Evolutionary conservation across 2,888 invertebrate species (phyloP), one percentile per base, ranked within the genome.

Genomic region (Megalurothrips usitatus): DNA sequence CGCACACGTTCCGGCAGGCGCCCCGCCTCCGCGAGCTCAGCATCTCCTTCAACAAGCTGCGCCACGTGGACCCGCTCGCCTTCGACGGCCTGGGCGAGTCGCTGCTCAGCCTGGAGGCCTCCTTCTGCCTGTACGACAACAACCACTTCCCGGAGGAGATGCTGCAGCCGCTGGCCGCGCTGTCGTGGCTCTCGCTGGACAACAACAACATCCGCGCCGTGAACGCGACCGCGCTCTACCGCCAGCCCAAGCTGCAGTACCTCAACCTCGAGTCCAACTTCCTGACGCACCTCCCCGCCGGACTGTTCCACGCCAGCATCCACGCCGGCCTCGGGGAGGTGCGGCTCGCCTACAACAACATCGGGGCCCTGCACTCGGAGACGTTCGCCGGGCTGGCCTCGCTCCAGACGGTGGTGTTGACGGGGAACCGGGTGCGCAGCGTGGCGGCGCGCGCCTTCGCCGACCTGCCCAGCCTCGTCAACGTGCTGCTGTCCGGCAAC

Each of bases 21-120:
- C 91, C 91, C 83, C 91, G 93, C 84, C 90, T 98, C 84, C 93
- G 94, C 85, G 96, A 97, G 88, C 91, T 98, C 83, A 95, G 95
- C 88, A 89, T 98, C 84, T 96, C 96, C 86, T 96, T 97, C 88
- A 98, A 98, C 87, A 93, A 94, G 85, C 91, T 98, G 83, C 92
- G 92, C 84, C 92, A 93, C 85, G 91, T 97, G 84, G 94, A 95
- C 86, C 91, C 92, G 47, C 91, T 94, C 85, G 93, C 95, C 26
- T 95, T 97, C 86, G 90, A 91, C 82, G 94, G 94, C 84, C 90
- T 96, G 82, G 92, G 93, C 58, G 90, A 91, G 81, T 92, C 92
- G 34, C 88, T 97, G 80, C 94, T 94, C 87, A 94, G 94, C 83
- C 88, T 97, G 68, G 96, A 96, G 87, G 90, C 96, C 81, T 96